phyloP scores from a whole-genome alignment of 2,888 invertebrate species.

The Hemicrepidius hirtus region DNA sequence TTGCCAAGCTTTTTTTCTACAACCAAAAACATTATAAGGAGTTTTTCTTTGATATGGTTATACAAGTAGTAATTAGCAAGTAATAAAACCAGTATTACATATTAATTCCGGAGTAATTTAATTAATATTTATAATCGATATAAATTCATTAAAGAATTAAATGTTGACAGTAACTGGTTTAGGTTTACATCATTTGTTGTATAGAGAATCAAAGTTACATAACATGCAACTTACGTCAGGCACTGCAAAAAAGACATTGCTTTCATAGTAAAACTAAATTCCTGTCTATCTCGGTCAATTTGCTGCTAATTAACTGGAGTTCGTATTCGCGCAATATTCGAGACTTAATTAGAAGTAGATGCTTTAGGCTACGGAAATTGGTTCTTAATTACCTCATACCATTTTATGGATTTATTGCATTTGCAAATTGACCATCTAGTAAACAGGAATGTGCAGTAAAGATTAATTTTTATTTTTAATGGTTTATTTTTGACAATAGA shows the following conservation, averaged over 20 bases:
- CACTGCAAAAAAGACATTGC: neutral
- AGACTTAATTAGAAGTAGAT: constrained; percentile 38
- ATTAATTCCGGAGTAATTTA: no score
- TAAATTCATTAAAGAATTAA: neutral
- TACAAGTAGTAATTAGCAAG: neutral
- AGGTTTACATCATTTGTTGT: neutral
- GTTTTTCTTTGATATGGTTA: no score
- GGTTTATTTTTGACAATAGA: no score
- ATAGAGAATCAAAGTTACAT: neutral
- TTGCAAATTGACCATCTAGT: constrained; percentile 11
- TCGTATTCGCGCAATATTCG: constrained; percentile 36
- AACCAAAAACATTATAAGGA: no score
- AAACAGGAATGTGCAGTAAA: neutral
- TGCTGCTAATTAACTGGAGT: constrained; percentile 32
- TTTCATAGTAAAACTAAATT: constrained; percentile 5
- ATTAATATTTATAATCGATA: no score
- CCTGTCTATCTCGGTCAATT: constrained; percentile 30
- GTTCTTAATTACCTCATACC: constrained; percentile 37
- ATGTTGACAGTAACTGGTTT: neutral
- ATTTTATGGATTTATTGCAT: constrained; percentile 40
- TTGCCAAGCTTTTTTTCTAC: no score
- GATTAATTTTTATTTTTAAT: no score
- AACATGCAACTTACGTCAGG: neutral
- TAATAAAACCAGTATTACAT: neutral
- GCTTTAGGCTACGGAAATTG: constrained; percentile 46